These are phyloP conservation scores for Columba livia DNA, from an alignment of 2,113 vertebrate genomes.

Conservation along the genomic window DNA sequence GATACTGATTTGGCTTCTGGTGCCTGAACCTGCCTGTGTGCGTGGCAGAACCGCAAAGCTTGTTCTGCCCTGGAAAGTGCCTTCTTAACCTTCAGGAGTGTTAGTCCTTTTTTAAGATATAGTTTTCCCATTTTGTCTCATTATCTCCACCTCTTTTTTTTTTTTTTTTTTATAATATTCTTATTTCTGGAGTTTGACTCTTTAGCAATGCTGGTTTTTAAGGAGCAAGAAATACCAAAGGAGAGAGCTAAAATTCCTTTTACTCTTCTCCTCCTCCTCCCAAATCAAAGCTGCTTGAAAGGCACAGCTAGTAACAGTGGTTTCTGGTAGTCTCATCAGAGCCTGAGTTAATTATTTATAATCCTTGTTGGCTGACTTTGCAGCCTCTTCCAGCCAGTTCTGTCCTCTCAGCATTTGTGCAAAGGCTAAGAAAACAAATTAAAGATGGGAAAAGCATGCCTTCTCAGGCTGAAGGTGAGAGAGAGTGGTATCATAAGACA, in stretches of 20 bases:
- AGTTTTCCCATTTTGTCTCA: not conserved
- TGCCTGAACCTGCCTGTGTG: not conserved
- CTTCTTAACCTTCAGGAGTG: not conserved
- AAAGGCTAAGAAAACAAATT: constrained; percentile 33
- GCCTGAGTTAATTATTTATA: constrained; percentile 23
- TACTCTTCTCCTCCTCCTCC: not conserved
- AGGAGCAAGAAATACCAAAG: not conserved
- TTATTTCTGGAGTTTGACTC: not conserved
- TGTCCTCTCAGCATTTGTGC: constrained; percentile 26
- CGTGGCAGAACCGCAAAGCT: not conserved
- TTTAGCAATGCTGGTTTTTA: not conserved
- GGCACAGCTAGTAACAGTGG: not conserved
- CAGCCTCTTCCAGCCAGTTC: not conserved
- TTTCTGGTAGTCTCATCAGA: not conserved
- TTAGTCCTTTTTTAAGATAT: accelerated
- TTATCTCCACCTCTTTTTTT: not conserved
- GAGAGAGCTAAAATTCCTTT: not conserved
- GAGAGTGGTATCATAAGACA: accelerated
- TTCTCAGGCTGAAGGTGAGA: not conserved
- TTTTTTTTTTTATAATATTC: not conserved
- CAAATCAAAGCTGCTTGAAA: not conserved
- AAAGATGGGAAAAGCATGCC: not conserved
- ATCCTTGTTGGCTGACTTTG: not conserved
- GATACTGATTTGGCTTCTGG: not conserved
- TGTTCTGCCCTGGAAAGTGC: not conserved